A percentile compares a stretch with the other conserved stretches of the same genome.
Conservation (phyloP, 2,113 vertebrate genomes). For the Drymodes brunneopygia region DNA sequence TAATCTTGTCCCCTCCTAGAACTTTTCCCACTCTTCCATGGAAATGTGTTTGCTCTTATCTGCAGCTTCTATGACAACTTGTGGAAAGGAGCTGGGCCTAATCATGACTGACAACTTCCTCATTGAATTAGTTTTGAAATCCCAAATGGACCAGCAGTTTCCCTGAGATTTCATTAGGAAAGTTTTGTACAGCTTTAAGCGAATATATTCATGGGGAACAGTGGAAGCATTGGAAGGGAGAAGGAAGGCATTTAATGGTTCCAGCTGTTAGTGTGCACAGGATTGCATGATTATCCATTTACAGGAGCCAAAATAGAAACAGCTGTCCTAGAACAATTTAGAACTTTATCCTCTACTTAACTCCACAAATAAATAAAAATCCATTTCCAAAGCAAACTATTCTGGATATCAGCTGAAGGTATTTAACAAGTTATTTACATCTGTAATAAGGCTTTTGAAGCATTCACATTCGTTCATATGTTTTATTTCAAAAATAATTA, state of each 20-base stretch:
- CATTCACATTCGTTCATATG: neutral
- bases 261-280: neutral
- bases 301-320: constrained; percentile 37
- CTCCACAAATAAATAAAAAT: neutral
- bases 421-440: constrained; percentile 4
- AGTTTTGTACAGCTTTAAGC: neutral
- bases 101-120: neutral
- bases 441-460: neutral
- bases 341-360: constrained; percentile 13
- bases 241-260: neutral
- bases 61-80: neutral
- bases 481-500: neutral
- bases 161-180: neutral
- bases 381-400: constrained; percentile 33
- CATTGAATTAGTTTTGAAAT: neutral
- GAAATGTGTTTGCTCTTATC: neutral
- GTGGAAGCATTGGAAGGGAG: neutral
- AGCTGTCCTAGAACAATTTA: constrained; percentile 43
- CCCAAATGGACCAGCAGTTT: neutral
- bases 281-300: neutral
- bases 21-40: neutral
- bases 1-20: neutral
- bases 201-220: neutral
- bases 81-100: neutral
- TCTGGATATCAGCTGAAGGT: neutral